Evolutionary conservation across 2,113 vertebrate species (phyloP).

Genomic region (Oncorhynchus keta): DNA sequence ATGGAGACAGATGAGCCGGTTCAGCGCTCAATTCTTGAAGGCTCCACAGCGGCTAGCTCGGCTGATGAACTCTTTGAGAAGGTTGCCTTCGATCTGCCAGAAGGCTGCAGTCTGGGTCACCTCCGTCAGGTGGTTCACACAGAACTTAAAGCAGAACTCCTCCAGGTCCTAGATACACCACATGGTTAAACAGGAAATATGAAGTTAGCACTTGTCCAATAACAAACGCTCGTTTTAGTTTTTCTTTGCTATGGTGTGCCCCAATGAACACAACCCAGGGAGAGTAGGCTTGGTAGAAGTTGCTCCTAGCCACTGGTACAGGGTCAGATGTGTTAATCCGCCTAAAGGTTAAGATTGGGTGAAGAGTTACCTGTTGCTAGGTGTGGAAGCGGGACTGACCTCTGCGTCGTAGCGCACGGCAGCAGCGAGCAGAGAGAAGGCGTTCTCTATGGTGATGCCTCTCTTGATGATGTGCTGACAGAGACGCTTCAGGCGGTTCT

Average conservation of each 20-base stretch:
- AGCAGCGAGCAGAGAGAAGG: slow-evolving; percentile 84
- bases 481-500: slow-evolving; percentile 86
- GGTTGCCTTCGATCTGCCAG: slow-evolving; percentile 87
- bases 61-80: slow-evolving; percentile 89
- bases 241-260: too few species aligned
- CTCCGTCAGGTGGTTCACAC: slow-evolving; percentile 89
- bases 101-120: slow-evolving; percentile 87
- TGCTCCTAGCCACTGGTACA: not conserved
- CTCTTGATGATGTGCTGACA: slow-evolving; percentile 88
- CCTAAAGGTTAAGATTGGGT: slow-evolving; percentile 60
- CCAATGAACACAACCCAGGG: too few species aligned
- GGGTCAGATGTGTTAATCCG: not conserved
- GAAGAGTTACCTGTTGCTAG: not conserved
- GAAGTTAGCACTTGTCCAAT: not conserved
- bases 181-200: slow-evolving; percentile 1
- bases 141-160: slow-evolving; percentile 93
- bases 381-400: slow-evolving; percentile 62
- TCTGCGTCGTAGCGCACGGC: slow-evolving; percentile 88
- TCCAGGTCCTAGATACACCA: slow-evolving; percentile 81
- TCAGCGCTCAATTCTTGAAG: slow-evolving; percentile 83
- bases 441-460: slow-evolving; percentile 88
- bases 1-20: not conserved
- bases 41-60: slow-evolving; percentile 89
- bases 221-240: too few species aligned
- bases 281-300: not conserved